Evolutionary conservation across 2,888 invertebrate genomes (phyloP).

Genomic region (Hemistola chrysoprasaria): DNA sequence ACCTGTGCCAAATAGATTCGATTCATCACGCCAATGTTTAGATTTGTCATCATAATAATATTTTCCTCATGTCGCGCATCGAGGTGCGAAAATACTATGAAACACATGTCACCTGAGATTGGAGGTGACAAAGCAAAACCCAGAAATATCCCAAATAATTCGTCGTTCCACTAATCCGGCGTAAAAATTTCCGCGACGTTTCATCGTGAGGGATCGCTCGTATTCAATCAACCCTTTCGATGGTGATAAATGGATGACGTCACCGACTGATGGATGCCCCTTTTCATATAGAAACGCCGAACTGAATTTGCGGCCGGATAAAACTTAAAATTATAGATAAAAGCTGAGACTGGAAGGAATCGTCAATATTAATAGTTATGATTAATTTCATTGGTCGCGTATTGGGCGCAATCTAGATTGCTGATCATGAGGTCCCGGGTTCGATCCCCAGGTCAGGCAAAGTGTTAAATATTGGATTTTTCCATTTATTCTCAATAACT

Average conservation of each 20-base stretch:
- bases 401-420: no score
- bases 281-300: conserved; percentile 32
- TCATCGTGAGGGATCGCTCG: conserved; percentile 51
- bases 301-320: conserved; percentile 24
- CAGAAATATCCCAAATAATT: conserved; percentile 30
- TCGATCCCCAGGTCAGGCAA: no score
- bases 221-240: conserved; percentile 69
- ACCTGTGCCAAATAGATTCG: no score
- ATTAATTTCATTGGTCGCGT: no score
- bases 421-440: no score
- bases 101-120: conserved; percentile 11
- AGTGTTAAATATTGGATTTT: no score
- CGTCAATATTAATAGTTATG: background rate
- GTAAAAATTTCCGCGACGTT: conserved; percentile 46
- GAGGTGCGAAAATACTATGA: background rate
- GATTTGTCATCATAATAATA: no score
- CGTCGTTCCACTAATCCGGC: conserved; percentile 37
- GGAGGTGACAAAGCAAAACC: conserved; percentile 12
- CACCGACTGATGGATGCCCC: conserved; percentile 57
- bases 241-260: conserved; percentile 67
- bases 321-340: conserved; percentile 15
- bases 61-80: no score
- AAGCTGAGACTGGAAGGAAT: conserved; percentile 2
- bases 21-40: no score
- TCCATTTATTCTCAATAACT: no score